phyloP scores from a whole-genome alignment of 2,888 invertebrate genomes.

The Drosophila macrothrix region DNA sequence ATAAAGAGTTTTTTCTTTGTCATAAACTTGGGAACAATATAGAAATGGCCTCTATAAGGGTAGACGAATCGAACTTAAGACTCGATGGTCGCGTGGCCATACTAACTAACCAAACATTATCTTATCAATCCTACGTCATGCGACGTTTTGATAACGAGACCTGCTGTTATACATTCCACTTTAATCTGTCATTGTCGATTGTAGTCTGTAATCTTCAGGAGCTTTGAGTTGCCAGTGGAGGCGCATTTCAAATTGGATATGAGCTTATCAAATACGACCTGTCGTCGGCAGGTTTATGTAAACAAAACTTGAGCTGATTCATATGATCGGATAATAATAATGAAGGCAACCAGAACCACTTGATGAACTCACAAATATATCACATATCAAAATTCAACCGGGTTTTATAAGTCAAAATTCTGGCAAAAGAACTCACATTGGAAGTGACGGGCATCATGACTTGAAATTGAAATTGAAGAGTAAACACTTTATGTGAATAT shows the following conservation, averaged over 20 bases:
- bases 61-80: not conserved
- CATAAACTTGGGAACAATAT: too few species aligned
- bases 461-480: slow-evolving; percentile 33
- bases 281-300: not conserved
- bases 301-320: slow-evolving; percentile 1
- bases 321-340: not conserved
- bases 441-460: slow-evolving; percentile 24
- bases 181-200: slow-evolving; percentile 5
- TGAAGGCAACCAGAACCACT: not conserved
- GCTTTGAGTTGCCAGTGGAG: slow-evolving; percentile 16
- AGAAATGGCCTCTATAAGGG: not conserved
- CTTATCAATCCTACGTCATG: slow-evolving; percentile 49
- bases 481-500: slow-evolving; percentile 15
- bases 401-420: not conserved
- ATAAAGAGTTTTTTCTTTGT: not conserved
- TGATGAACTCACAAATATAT: not conserved
- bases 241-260: slow-evolving; percentile 5
- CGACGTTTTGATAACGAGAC: slow-evolving; percentile 25
- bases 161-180: slow-evolving; percentile 4
- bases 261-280: not conserved
- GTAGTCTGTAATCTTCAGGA: slow-evolving; percentile 22
- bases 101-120: slow-evolving; percentile 2
- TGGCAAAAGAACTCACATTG: not conserved
- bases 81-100: slow-evolving; percentile 51
- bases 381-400: not conserved